phyloP scores from a whole-genome alignment of 1,140 invertebrate species.

The Apocrypta bakeri region DNA sequence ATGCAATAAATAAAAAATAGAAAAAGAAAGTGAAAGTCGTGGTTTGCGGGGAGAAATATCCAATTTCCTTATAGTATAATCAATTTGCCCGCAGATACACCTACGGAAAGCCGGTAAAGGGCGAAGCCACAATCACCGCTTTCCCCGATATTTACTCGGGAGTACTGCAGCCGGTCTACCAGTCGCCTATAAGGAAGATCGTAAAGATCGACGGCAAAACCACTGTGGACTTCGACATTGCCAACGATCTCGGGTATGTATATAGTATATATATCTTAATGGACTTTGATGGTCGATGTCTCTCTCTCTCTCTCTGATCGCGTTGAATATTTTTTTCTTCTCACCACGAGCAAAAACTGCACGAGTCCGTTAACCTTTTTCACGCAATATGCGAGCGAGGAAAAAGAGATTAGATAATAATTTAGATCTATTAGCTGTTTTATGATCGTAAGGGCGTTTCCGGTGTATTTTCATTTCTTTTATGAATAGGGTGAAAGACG shows the following conservation, averaged over 20 bases:
- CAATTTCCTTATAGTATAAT: background rate
- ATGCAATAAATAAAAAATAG: no score
- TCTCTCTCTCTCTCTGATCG: background rate
- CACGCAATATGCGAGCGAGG: background rate
- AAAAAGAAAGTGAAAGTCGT: background rate
- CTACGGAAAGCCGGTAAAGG: slow-evolving; percentile 88
- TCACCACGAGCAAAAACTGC: background rate
- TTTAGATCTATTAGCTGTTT: background rate
- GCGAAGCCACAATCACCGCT: slow-evolving; percentile 84
- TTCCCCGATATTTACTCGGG: slow-evolving; percentile 86
- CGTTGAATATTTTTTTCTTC: background rate
- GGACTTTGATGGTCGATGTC: background rate
- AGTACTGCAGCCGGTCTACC: slow-evolving; percentile 86
- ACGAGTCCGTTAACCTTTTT: slow-evolving; percentile 1
- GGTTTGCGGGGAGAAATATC: background rate
- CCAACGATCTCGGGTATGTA: slow-evolving; percentile 78
- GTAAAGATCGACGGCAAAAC: slow-evolving; percentile 86
- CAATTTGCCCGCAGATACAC: slow-evolving; percentile 77
- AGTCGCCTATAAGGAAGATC: slow-evolving; percentile 85
- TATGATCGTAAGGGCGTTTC: background rate
- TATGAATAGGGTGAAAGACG: slow-evolving; percentile 66
- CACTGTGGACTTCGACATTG: slow-evolving; percentile 85
- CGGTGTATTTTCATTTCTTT: background rate
- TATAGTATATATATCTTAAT: slow-evolving; percentile 5
- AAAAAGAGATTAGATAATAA: background rate